A percentile compares a stretch with the other conserved stretches of the same genome.
Conservation (phyloP, 2,888 invertebrate species). For the Drosophila prolongata region DNA sequence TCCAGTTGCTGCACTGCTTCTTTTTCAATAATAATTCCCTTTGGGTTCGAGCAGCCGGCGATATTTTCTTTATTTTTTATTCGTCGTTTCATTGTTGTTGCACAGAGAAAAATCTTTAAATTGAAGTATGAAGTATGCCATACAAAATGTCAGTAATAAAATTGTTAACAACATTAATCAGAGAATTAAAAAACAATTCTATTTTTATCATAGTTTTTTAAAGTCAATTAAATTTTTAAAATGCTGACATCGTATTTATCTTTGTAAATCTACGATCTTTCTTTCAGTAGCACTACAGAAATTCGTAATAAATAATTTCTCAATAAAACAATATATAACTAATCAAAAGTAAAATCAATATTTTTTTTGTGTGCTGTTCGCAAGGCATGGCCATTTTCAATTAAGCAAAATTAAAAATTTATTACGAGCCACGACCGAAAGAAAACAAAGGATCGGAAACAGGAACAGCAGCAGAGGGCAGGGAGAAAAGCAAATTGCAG, state of each 20-base stretch:
- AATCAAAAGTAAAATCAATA: constrained; percentile 2
- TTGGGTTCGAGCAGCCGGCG: constrained; percentile 16
- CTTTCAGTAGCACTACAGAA: too few relatives aligned
- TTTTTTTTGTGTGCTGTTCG: constrained; percentile 6
- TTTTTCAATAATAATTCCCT: constrained; percentile 49
- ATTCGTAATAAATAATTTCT: neutral
- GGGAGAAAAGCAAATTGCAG: constrained; percentile 54
- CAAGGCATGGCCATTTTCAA: constrained; percentile 67
- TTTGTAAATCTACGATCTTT: too few relatives aligned
- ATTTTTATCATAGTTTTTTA: too few relatives aligned
- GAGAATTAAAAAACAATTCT: too few relatives aligned
- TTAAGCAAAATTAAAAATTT: constrained; percentile 80
- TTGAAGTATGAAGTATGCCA: too few relatives aligned
- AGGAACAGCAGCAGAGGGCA: constrained; percentile 18
- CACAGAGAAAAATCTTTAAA: neutral
- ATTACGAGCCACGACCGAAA: constrained; percentile 66
- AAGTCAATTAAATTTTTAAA: too few relatives aligned
- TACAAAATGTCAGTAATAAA: too few relatives aligned
- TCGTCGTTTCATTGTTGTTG: constrained; percentile 6
- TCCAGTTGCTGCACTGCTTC: constrained; percentile 12
- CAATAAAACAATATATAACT: too few relatives aligned
- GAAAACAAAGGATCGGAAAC: constrained; percentile 63
- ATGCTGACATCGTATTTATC: too few relatives aligned
- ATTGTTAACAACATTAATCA: too few relatives aligned
- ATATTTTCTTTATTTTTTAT: constrained; percentile 31